Percentiles rank a stretch among this genome's conserved stretches.
phyloP scores from a whole-genome alignment of 2,797 vertebrate species.

The Agapornis canus region DNA sequence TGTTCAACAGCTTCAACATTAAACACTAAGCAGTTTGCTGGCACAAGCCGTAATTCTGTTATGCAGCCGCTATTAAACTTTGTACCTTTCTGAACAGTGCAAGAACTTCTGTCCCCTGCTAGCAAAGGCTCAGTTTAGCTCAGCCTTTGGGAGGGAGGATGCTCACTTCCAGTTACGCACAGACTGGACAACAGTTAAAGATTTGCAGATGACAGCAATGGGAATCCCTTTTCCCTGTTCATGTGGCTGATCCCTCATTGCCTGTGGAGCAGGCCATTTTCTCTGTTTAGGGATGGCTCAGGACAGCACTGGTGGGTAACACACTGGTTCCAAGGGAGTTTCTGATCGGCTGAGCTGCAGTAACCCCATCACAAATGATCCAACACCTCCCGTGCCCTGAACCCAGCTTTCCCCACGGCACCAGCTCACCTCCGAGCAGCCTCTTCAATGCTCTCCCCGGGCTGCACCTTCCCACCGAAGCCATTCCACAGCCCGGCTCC shows the following conservation, averaged over 20 bases:
- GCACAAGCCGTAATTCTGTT: background rate
- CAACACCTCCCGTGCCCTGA: background rate
- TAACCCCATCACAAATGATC: background rate
- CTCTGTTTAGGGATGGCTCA: background rate
- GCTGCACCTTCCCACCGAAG: conserved; percentile 92
- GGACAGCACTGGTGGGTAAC: rapidly evolving
- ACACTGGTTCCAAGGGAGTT: rapidly evolving
- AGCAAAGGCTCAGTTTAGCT: background rate
- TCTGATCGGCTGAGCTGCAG: rapidly evolving
- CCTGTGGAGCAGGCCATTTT: background rate
- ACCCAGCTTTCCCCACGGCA: rapidly evolving
- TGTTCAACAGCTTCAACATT: background rate
- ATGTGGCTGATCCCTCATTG: rapidly evolving
- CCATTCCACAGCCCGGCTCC: conserved; percentile 93
- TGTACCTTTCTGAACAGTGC: background rate
- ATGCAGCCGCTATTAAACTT: background rate
- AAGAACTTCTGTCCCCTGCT: background rate
- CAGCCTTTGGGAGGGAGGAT: background rate
- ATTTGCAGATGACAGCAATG: background rate
- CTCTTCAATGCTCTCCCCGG: conserved; percentile 88
- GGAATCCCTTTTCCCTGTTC: background rate
- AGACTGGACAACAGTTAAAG: background rate
- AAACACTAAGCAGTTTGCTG: background rate
- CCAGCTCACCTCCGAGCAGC: conserved; percentile 85
- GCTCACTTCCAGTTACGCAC: background rate